Evolutionary conservation across 2,797 vertebrate species (phyloP).

Genomic region (Pitangus sulphuratus): DNA sequence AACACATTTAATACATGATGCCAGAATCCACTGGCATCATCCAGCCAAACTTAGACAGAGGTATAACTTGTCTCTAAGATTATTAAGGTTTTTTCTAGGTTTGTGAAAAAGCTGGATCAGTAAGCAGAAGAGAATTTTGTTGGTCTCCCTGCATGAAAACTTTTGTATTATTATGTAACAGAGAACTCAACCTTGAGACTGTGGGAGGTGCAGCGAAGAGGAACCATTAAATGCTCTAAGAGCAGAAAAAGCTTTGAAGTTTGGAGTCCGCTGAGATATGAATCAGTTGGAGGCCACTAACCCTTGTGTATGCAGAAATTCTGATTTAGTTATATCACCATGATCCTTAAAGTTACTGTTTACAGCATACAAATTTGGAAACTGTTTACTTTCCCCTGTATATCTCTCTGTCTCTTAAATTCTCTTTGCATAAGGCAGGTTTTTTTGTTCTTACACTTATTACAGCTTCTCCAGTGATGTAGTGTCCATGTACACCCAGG

Average conservation of each 20-base stretch:
- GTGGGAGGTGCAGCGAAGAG: fast-evolving
- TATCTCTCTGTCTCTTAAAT: not conserved
- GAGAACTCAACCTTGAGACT: not conserved
- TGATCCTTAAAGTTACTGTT: not conserved
- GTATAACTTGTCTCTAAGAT: not conserved
- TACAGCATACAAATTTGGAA: not conserved
- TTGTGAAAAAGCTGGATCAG: not conserved
- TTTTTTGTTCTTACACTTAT: not conserved
- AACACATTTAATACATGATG: not conserved
- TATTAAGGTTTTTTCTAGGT: not conserved
- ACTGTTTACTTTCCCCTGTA: not conserved
- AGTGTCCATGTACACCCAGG: not conserved
- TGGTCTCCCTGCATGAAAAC: not conserved
- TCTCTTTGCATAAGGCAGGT: not conserved
- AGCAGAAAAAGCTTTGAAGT: not conserved
- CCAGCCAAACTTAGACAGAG: not conserved
- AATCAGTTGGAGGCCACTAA: not conserved
- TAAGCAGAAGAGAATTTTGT: not conserved
- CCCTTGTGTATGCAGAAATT: not conserved
- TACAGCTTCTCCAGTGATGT: not conserved
- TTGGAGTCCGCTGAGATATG: not conserved
- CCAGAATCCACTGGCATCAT: fast-evolving
- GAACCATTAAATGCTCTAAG: not conserved
- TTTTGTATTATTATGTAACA: not conserved
- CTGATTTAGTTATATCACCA: not conserved